Percentiles rank a stretch among this genome's conserved stretches.
Conservation (phyloP, 2,888 invertebrate genomes). For the Neocrepidodera transversa region DNA sequence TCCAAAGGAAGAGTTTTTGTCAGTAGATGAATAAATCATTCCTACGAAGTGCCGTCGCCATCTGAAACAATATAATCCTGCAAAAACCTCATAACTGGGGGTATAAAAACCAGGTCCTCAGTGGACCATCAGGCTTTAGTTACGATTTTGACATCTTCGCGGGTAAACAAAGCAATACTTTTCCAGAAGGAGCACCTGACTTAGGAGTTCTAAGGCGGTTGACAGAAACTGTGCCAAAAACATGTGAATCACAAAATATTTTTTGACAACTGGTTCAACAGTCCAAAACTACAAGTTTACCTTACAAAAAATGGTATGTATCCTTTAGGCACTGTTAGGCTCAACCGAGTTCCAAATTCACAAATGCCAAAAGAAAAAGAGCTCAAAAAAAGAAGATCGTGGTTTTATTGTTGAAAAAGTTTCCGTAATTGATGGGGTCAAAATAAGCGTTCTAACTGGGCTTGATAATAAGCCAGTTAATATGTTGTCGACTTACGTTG, state of each 20-base stretch:
- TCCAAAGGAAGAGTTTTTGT: constrained; percentile 25
- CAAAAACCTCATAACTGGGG: constrained; percentile 16
- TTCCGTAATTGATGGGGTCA: neutral
- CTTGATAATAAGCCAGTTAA: constrained; percentile 14
- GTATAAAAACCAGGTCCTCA: constrained; percentile 18
- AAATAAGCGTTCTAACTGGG: too few species aligned
- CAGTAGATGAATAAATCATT: too few species aligned
- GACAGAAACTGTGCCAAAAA: constrained; percentile 14
- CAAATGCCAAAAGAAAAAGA: constrained; percentile 3
- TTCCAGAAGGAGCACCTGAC: too few species aligned
- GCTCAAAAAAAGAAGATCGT: constrained; percentile 16
- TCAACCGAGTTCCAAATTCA: too few species aligned
- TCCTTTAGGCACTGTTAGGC: too few species aligned
- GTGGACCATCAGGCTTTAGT: constrained; percentile 21
- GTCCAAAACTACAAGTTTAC: constrained; percentile 17
- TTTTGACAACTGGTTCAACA: constrained; percentile 24
- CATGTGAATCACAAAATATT: too few species aligned
- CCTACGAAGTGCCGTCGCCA: too few species aligned
- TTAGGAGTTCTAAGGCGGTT: constrained; percentile 14
- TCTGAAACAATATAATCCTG: too few species aligned
- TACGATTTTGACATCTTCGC: too few species aligned
- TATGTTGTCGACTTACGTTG: too few species aligned
- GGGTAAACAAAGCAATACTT: too few species aligned
- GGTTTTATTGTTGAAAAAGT: neutral
- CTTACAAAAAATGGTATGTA: neutral